Evolutionary conservation across 1,140 invertebrate species (phyloP).

Genomic region (Drosophila malerkotliana): DNA sequence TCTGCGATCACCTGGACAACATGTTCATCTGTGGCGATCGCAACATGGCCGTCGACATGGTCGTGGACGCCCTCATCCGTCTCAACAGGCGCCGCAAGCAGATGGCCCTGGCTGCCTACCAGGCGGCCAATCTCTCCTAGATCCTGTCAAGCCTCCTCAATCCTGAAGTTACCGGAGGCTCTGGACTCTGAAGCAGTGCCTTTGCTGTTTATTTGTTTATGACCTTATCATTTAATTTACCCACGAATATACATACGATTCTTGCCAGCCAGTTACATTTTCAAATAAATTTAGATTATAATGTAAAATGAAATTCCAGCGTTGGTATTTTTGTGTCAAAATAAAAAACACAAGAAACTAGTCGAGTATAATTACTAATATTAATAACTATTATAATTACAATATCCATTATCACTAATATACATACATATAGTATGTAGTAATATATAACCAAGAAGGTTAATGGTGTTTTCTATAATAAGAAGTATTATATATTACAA

Average conservation of each 20-base stretch:
- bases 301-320: too few relatives aligned
- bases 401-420: too few relatives aligned
- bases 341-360: too few relatives aligned
- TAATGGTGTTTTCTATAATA: too few relatives aligned
- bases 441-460: too few relatives aligned
- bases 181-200: neutral
- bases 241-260: neutral
- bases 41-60: constrained; percentile 31
- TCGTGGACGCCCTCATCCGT: constrained; percentile 24
- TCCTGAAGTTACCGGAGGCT: neutral
- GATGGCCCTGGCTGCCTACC: neutral
- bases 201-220: neutral
- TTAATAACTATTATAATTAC: too few relatives aligned
- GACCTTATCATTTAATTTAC: neutral
- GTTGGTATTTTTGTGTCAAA: too few relatives aligned
- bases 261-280: neutral
- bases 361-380: too few relatives aligned
- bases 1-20: constrained; percentile 47
- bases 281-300: neutral
- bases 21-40: constrained; percentile 35
- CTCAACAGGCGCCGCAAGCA: constrained; percentile 21
- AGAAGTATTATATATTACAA: too few relatives aligned
- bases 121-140: neutral
- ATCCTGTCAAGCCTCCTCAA: neutral
- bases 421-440: too few relatives aligned